Percentiles rank a stretch among this genome's conserved stretches.
These are phyloP conservation scores for Monomorium pharaonis DNA, from an alignment of 1,140 invertebrate species.

Conservation along the genomic window DNA sequence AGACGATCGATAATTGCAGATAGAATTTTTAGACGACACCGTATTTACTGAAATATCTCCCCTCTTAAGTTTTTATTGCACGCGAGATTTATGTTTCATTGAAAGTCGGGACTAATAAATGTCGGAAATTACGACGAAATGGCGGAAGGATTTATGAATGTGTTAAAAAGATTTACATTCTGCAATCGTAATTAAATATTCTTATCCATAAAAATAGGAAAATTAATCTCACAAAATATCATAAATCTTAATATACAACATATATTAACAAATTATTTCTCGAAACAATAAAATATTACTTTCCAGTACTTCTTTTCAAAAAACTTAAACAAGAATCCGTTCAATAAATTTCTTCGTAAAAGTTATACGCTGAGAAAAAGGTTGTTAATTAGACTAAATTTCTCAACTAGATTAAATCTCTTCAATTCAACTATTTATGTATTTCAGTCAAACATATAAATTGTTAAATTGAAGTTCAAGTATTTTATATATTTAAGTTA, in stretches of 20 bases:
- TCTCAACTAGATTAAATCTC: too few relatives aligned
- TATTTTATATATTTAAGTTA: too few relatives aligned
- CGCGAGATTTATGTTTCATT: neutral
- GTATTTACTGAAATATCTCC: neutral
- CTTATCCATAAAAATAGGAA: neutral
- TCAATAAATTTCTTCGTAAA: neutral
- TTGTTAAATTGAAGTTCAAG: too few relatives aligned
- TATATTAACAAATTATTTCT: neutral
- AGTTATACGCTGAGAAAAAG: too few relatives aligned
- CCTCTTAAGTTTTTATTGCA: neutral
- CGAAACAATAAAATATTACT: neutral
- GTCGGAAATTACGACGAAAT: neutral
- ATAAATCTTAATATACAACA: too few relatives aligned
- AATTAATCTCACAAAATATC: neutral
- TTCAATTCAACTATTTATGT: too few relatives aligned
- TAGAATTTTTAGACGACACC: conserved; percentile 32
- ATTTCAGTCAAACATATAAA: too few relatives aligned
- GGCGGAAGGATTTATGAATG: neutral
- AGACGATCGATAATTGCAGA: conserved; percentile 41
- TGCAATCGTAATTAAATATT: neutral
- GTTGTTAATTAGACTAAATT: too few relatives aligned
- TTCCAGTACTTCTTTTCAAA: neutral
- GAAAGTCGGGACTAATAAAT: neutral
- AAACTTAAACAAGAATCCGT: neutral
- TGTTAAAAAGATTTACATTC: neutral